Base-by-base conservation (phyloP, 2,888 invertebrate species). In the Eupithecia exiguata region DNA sequence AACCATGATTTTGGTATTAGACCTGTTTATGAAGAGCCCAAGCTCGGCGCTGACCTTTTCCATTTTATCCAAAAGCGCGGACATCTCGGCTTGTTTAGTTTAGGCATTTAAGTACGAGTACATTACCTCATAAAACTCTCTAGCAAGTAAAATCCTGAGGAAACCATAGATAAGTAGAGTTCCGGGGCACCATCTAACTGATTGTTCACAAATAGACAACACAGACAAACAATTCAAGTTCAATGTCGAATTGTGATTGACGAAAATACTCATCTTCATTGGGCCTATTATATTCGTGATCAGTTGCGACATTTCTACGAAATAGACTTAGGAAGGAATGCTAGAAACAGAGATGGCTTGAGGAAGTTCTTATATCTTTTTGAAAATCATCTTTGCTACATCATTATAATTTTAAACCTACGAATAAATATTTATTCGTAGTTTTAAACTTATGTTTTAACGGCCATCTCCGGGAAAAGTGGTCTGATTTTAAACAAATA, bases 191-290 rank as follows among this genome's bases (percentile, higher is more conserved):
- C 16, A 61, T 63, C 5, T 30, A 16, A 63, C 9, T 36, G 36
- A 4, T 35, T 35, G 63, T 38, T 63, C 40, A 65, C 40, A 40
- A 65, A 65, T 38, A 10, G 6, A 18, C 21, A 65, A 12, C n/a
- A 40, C 1, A 36, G 68, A 18, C 43, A 69, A 38, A 25, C 40
- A 75, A 71, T 74, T 74, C 77, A 80, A 77, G 78, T 77, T 78
- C 74, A 78, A 78, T 72, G 74, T 74, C 71, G 75, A 74, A 70
- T 70, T 68, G 65, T 76, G 71, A 75, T 78, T 74, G 74, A 16
- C 58, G 65, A 61, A 69, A 40, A 40, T 40, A 62, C 61, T 38
- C 58, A 70, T 75, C 53, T 70, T 73, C 72, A 78, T 77, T 80
- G 78, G 74, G 69, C 71, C 43, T 70, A 74, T 76, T 75, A 74